phyloP scores from a whole-genome alignment of 1,140 invertebrate genomes.

The Scaptomyza pallida region DNA sequence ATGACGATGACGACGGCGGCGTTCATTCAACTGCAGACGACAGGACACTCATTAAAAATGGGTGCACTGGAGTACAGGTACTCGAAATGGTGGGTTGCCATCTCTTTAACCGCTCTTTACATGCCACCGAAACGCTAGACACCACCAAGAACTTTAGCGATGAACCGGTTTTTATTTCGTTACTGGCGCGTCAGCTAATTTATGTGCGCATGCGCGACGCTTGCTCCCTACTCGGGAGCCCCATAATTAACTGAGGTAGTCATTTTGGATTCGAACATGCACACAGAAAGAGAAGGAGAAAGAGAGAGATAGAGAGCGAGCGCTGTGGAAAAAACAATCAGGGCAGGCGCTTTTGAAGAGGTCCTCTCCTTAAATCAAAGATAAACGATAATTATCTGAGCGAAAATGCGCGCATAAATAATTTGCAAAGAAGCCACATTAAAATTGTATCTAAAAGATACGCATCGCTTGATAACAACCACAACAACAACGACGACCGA shows the following conservation, averaged over 20 bases:
- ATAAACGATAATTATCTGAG: constrained; percentile 84
- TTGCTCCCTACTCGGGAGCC: constrained; percentile 83
- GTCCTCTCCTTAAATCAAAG: constrained; percentile 79
- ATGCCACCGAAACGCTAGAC: constrained; percentile 25
- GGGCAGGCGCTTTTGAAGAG: constrained; percentile 44
- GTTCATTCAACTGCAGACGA: constrained; percentile 82
- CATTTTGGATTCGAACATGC: constrained; percentile 78
- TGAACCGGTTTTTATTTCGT: constrained; percentile 48
- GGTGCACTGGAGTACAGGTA: constrained; percentile 70
- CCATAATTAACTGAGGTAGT: constrained; percentile 84
- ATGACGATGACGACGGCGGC: constrained; percentile 24
- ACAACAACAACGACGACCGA: constrained; percentile 23
- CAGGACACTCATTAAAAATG: constrained; percentile 83
- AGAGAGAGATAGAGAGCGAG: background rate
- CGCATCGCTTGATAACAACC: constrained; percentile 60
- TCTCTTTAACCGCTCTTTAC: constrained; percentile 53
- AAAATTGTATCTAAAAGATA: constrained; percentile 83
- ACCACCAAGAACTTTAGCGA: too few species aligned
- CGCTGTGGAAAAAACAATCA: constrained; percentile 45
- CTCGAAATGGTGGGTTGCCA: constrained; percentile 27
- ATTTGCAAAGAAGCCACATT: constrained; percentile 83
- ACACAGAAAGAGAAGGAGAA: constrained; percentile 14
- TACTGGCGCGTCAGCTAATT: constrained; percentile 62
- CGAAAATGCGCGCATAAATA: constrained; percentile 83
- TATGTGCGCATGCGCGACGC: constrained; percentile 77